Conservation (phyloP, 2,888 invertebrate species). For the Aleiodes alternator region DNA sequence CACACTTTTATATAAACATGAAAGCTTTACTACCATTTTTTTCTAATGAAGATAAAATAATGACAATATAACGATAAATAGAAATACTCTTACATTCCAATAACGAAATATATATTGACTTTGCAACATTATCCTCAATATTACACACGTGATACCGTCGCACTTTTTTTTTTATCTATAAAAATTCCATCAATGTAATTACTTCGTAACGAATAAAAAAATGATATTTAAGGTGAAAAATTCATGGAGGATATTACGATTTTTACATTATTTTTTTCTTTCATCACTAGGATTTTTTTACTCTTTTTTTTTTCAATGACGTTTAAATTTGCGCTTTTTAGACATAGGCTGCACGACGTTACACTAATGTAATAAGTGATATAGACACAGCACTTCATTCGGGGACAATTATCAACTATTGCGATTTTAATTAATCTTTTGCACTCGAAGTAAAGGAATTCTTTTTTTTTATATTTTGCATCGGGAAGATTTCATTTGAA, state of each 20-base stretch:
- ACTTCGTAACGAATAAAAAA: conserved; percentile 27
- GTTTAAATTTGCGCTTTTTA: conserved; percentile 51
- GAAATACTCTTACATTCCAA: conserved; percentile 13
- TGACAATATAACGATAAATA: conserved; percentile 1
- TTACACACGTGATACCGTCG: conserved; percentile 19
- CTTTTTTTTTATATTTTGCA: conserved; percentile 7
- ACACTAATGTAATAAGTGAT: conserved; percentile 54
- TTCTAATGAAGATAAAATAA: conserved; percentile 11
- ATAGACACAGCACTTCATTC: conserved; percentile 57
- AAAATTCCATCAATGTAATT: background rate
- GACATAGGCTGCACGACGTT: conserved; percentile 59
- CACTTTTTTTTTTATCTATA: conserved; percentile 16
- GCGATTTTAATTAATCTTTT: conserved; percentile 30
- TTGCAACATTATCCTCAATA: conserved; percentile 23
- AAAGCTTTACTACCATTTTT: background rate
- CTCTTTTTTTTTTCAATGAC: conserved; percentile 43
- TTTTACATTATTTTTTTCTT: conserved; percentile 6
- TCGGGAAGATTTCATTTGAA: conserved; percentile 23
- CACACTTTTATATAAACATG: background rate
- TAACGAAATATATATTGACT: conserved; percentile 31
- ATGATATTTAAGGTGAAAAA: background rate
- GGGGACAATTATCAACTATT: conserved; percentile 49
- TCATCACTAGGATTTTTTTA: conserved; percentile 35
- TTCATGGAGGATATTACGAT: conserved; percentile 12
- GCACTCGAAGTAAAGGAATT: conserved; percentile 12